Evolutionary conservation across 2,797 vertebrate species (phyloP).

Genomic region (Esox lucius): DNA sequence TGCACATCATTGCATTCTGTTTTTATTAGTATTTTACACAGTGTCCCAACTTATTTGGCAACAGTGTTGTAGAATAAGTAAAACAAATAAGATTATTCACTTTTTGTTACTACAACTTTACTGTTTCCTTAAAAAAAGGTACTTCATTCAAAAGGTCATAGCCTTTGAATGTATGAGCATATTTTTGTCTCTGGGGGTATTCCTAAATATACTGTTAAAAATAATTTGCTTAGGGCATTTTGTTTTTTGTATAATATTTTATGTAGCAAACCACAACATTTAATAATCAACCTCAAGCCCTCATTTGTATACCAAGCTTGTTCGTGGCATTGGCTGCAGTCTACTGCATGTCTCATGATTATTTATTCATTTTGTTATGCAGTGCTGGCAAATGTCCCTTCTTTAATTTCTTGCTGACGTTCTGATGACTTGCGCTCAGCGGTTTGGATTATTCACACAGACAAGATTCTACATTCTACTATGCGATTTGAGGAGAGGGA

Average conservation of each 20-base stretch:
- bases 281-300: conserved; percentile 12
- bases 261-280: conserved; percentile 9
- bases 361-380: background rate
- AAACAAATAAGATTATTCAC: conserved; percentile 2
- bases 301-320: background rate
- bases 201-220: conserved; percentile 30
- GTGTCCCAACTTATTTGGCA: too few relatives aligned
- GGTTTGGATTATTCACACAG: background rate
- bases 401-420: background rate
- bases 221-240: conserved; percentile 1
- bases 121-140: background rate
- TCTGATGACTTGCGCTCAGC: background rate
- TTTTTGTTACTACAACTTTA: background rate
- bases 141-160: conserved; percentile 17
- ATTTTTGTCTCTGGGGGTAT: conserved; percentile 12
- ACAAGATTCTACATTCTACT: background rate
- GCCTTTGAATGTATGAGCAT: conserved; percentile 11
- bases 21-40: too few relatives aligned
- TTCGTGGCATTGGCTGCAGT: background rate
- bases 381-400: background rate
- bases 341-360: background rate
- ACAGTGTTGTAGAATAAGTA: background rate
- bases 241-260: conserved; percentile 2
- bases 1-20: too few relatives aligned
- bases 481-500: too few relatives aligned